Evolutionary conservation across 2,888 invertebrate species (phyloP).

Genomic region (Drosophila recens): DNA sequence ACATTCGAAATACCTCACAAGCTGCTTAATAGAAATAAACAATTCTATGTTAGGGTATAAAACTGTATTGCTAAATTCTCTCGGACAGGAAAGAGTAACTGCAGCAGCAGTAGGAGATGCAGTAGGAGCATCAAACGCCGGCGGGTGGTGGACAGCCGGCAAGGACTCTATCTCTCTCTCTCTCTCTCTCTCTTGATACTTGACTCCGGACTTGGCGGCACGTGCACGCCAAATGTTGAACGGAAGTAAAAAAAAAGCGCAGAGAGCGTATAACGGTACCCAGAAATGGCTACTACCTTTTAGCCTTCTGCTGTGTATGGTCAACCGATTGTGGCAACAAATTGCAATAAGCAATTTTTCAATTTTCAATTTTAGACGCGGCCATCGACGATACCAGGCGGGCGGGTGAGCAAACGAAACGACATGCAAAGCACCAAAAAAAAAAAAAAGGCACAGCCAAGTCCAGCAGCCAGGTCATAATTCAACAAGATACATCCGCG

Average conservation of each 20-base stretch:
- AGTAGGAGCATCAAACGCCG: conserved; percentile 36
- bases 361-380: conserved; percentile 78
- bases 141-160: conserved; percentile 41
- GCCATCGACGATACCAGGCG: conserved; percentile 47
- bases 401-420: conserved; percentile 30
- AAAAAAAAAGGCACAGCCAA: neutral
- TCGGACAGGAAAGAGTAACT: conserved; percentile 61
- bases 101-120: conserved; percentile 38
- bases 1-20: neutral
- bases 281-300: neutral
- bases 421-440: conserved; percentile 63
- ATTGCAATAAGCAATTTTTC: conserved; percentile 81
- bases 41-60: neutral
- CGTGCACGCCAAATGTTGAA: conserved; percentile 72
- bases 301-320: conserved; percentile 45
- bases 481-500: conserved; percentile 5
- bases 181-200: conserved; percentile 4
- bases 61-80: conserved; percentile 73
- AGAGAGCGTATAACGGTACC: conserved; percentile 70
- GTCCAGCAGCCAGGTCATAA: conserved; percentile 8
- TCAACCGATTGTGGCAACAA: conserved; percentile 77
- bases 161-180: conserved; percentile 10
- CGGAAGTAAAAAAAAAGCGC: conserved; percentile 74
- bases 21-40: neutral
- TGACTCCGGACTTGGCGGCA: conserved; percentile 47